Base-by-base conservation (phyloP, 1,140 invertebrate genomes). In the Yoshiicerus persimilis region DNA sequence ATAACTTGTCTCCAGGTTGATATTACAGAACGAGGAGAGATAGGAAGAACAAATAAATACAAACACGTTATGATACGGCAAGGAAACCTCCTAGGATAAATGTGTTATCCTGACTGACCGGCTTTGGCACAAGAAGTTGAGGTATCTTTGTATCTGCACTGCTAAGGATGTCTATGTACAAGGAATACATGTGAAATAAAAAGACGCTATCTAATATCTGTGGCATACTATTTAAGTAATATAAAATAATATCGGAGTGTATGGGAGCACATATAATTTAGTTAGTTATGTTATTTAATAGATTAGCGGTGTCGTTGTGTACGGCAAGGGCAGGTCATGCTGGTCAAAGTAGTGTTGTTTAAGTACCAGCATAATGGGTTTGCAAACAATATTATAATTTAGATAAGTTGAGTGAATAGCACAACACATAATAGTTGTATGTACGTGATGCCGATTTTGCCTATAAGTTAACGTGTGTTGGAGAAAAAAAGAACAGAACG, bases 361-460 rank as follows among this genome's bases (percentile, higher is more conserved):
- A 80, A 70, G 32, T 80, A 80, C 75, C 75, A 80, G 75, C 75
- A 80, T 80, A 80, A 80, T 80, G 32, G 75, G 11, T 80, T 20
- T 23, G 75, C 75, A 80, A 38, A 80, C 70, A 36, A 77, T 77
- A 34, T 36, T 36, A 77, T 77, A 77, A 36, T 77, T 77, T n/a
- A 80, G 30, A 80, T 36, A 80, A 27, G 11, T 30, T 70, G 66
- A 30, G 25, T 16, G 66, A 70, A 32, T 56, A 11, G 4, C 41
- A 47, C 2, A 2, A 47, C 41, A 70, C 27, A 70, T 30, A 11
- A 36, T 30, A 20, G 11, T 9, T 64, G 20, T 11, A 32, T n/a
- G 34, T 36, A 38, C 16, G 27, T 66, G 47, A 56, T n/a, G 47
- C 13, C n/a, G 16, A 56, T 56, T 16, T n/a, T n/a, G n/a, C n/a